A percentile compares a stretch with the other conserved stretches of the same genome.
Evolutionary conservation across 2,888 invertebrate species (phyloP).

Genomic region (Drosophila fulvimacula): DNA sequence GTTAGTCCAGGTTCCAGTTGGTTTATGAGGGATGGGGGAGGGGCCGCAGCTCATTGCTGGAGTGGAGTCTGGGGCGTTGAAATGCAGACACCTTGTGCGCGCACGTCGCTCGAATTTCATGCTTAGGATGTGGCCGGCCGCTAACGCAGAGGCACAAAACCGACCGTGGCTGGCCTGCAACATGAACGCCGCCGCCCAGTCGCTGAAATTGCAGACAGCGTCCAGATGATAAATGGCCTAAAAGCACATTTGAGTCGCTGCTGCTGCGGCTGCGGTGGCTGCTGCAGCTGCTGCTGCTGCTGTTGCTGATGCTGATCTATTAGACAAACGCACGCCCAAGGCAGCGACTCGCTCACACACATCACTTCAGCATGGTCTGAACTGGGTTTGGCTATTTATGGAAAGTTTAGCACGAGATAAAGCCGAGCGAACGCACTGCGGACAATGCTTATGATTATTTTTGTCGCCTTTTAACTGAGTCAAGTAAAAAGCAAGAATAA

Average conservation of each 20-base stretch:
- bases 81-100: conserved; percentile 76
- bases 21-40: not conserved
- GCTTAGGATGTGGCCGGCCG: conserved; percentile 41
- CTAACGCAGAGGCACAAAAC: conserved; percentile 17
- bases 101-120: conserved; percentile 73
- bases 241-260: conserved; percentile 74
- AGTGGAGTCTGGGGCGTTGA: conserved; percentile 66
- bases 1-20: conserved; percentile 50
- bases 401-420: conserved; percentile 71
- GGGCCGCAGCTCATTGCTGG: conserved; percentile 20
- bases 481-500: conserved; percentile 8
- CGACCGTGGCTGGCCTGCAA: conserved; percentile 50
- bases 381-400: conserved; percentile 67
- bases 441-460: conserved; percentile 72
- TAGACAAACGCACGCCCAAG: conserved; percentile 75
- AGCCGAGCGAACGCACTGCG: conserved; percentile 51
- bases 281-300: conserved; percentile 10
- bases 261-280: conserved; percentile 41
- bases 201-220: conserved; percentile 75
- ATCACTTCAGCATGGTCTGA: conserved; percentile 30
- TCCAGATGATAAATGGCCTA: conserved; percentile 73
- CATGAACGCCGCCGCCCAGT: conserved; percentile 63
- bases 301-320: conserved; percentile 68
- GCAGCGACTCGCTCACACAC: conserved; percentile 43
- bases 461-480: conserved; percentile 68